Conservation (phyloP, 2,888 invertebrate genomes). For the Tuta absoluta region DNA sequence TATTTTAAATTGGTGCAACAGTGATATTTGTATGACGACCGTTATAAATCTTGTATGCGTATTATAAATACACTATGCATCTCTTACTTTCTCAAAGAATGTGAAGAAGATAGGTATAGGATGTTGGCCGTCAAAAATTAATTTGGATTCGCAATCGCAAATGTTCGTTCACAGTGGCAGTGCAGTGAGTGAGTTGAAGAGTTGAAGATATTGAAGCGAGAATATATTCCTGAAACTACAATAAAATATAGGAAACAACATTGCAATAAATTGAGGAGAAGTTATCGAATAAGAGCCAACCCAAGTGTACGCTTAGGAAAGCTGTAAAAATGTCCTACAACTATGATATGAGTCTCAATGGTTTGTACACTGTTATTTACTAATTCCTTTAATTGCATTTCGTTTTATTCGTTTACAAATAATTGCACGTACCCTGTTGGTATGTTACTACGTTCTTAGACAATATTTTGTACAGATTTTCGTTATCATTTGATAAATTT, state of each 20-base stretch:
- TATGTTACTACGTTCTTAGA: background rate
- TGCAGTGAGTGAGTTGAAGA: too few species aligned
- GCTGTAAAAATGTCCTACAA: conserved; percentile 52
- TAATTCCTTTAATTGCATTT: background rate
- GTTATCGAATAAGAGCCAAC: background rate
- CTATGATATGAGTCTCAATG: conserved; percentile 80
- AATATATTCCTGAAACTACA: background rate
- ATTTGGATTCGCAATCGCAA: background rate
- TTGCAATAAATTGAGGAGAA: background rate
- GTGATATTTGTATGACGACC: background rate
- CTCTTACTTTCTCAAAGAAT: background rate
- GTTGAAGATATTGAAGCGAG: background rate
- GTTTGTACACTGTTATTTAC: conserved; percentile 52
- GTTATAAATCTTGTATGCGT: background rate
- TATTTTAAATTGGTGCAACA: background rate
- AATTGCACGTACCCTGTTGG: background rate
- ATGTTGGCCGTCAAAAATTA: background rate
- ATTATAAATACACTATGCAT: background rate
- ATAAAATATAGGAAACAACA: background rate
- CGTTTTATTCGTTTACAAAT: background rate
- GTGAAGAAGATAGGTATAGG: background rate
- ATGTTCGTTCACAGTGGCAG: background rate
- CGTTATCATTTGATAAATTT: background rate
- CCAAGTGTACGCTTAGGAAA: background rate
- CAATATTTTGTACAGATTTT: background rate